Conservation (phyloP, 2,888 invertebrate genomes). For the Brachypterus glaber region DNA sequence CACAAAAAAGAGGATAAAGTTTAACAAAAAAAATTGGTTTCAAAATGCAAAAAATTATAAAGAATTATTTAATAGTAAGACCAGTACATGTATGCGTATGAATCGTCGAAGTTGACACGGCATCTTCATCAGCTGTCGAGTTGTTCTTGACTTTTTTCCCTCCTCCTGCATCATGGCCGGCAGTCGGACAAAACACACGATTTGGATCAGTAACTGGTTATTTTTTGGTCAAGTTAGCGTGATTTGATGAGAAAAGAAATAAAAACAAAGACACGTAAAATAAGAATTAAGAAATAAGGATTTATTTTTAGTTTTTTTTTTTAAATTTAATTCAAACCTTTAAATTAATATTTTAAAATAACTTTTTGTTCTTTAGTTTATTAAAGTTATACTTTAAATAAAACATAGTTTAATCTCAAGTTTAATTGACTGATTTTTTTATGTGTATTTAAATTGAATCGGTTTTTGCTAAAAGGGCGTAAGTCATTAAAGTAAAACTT, state of each 20-base stretch:
- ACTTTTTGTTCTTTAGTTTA: too few relatives aligned
- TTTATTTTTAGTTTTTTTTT: too few relatives aligned
- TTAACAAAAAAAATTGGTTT: too few relatives aligned
- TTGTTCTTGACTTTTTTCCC: constrained; percentile 55
- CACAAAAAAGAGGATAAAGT: too few relatives aligned
- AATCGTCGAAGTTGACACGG: constrained; percentile 32
- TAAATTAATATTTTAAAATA: too few relatives aligned
- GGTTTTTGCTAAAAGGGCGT: too few relatives aligned
- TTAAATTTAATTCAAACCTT: too few relatives aligned
- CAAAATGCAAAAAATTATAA: not conserved
- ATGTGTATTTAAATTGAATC: too few relatives aligned
- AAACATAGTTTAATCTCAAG: too few relatives aligned
- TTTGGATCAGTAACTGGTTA: constrained; percentile 39
- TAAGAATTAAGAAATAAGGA: constrained; percentile 6
- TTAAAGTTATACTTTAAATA: too few relatives aligned
- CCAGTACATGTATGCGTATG: constrained; percentile 42
- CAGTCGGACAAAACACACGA: constrained; percentile 42
- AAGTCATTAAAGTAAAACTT: too few relatives aligned
- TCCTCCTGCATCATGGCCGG: constrained; percentile 43
- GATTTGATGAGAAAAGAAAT: not conserved
- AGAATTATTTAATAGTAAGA: constrained; percentile 26
- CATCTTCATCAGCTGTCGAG: constrained; percentile 38
- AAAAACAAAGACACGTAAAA: constrained; percentile 18
- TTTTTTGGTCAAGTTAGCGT: not conserved
- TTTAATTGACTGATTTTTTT: too few relatives aligned